Evolutionary conservation across 2,113 vertebrate genomes (phyloP), one percentile per base, ranked within the genome.

Genomic region (Peromyscus maniculatus): DNA sequence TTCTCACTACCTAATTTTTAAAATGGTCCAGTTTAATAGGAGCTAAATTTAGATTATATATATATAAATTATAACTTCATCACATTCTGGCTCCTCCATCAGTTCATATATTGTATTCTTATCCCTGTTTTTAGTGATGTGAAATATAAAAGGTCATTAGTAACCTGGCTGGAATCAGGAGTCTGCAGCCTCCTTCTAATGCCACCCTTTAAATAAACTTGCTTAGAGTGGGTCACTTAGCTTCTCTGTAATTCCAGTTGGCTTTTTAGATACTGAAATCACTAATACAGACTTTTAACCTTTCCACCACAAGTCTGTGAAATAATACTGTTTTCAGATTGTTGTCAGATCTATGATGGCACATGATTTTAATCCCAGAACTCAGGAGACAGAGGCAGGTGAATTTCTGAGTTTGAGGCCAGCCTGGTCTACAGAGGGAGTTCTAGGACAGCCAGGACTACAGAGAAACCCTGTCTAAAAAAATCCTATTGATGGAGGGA

Each of bases 11-110:
- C 62, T 87, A 71, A 77, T 83, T 89, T 75, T 67, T 59, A 95
- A 96, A 95, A 43, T 86, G 16, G 5, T 64, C 49, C 67, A 71
- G 16, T 86, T 91, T 77, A 91, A 95, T 94, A 91, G 82, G 17
- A 77, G 5, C 49, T 84, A 88, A 91, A 74, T 83, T 71, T 91
- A 91, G 84, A 0, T 66, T 91, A 33, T 52, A 1, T 89, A 1
- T 89, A 8, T 89, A 8, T 77, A 87, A 78, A 46, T 94, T 91
- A 89, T 82, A 86, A 91, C 62, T 57, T 77, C 72, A 84, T 91
- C 84, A 67, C 22, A 52, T 67, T 36, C 49, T 91, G 7, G 71
- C 57, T 66, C 64, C 26, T 80, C 94, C 67, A 67, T 64, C 0
- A 62, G 86, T 93, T 97, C 13, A 62, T 24, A 62, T 24, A 71